phyloP scores from a whole-genome alignment of 2,797 vertebrate species.

The Masticophis lateralis region DNA sequence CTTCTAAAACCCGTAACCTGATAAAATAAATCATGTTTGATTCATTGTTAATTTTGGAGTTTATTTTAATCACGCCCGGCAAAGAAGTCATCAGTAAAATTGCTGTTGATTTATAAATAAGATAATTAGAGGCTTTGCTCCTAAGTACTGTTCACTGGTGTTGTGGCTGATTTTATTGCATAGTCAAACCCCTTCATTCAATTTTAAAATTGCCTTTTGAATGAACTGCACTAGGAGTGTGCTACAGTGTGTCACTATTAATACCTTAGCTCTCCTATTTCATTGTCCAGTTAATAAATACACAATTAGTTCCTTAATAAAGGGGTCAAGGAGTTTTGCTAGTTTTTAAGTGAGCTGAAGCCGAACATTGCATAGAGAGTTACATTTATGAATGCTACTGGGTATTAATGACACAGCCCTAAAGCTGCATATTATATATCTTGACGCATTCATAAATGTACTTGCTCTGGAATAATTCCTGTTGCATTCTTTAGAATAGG shows the following conservation, averaged over 20 bases:
- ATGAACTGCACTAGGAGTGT: slow-evolving; percentile 82
- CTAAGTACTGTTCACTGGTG: slow-evolving; percentile 81
- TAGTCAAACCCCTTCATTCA: slow-evolving; percentile 94
- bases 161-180: slow-evolving; percentile 88
- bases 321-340: slow-evolving; percentile 75
- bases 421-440: slow-evolving; percentile 27
- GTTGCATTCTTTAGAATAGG: background rate
- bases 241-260: slow-evolving; percentile 80
- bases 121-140: slow-evolving; percentile 88
- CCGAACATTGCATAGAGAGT: slow-evolving; percentile 65
- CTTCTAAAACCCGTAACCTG: slow-evolving; percentile 67
- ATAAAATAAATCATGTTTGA: slow-evolving; percentile 78
- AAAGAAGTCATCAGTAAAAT: slow-evolving; percentile 92
- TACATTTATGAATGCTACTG: slow-evolving; percentile 41
- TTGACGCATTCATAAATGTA: slow-evolving; percentile 28
- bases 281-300: slow-evolving; percentile 74
- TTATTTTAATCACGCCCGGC: slow-evolving; percentile 89
- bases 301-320: slow-evolving; percentile 80
- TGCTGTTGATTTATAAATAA: slow-evolving; percentile 96
- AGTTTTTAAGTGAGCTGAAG: slow-evolving; percentile 76
- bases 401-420: slow-evolving; percentile 13
- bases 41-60: slow-evolving; percentile 81
- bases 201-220: slow-evolving; percentile 99
- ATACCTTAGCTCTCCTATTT: slow-evolving; percentile 81
- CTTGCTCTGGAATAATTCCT: background rate